Base-by-base conservation (phyloP, 30 jellyfish, hydroid and myxozoan genomes). In the Aurelia aurita complex sp. Pacific region DNA sequence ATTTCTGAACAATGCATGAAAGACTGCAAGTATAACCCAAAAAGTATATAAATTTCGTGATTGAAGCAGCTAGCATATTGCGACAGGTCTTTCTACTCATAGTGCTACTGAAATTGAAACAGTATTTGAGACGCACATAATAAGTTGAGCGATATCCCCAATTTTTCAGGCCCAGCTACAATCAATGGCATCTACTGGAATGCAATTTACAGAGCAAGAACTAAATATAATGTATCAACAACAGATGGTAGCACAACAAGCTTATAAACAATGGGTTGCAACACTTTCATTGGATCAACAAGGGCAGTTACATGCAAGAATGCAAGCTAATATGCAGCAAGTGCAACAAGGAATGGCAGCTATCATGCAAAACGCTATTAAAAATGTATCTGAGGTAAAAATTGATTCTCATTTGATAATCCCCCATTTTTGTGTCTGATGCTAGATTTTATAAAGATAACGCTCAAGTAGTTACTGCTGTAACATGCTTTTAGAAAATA, bases 311-410 rank as follows among this genome's bases (percentile, higher is more conserved):
- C 99, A 95, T 33, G 97, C 95, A 59, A 91, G 97, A 51, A 95
- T 95, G 99, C 99, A 95, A 76, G 96, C 99, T 23, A 80, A 90
- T 61, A 90, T 95, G 97, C 97, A 90, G 35, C 98, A 95, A 67
- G 97, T 95, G 11, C 99, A 95, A 60, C 99, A 95, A 79, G 93
- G 91, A 63, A 89, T 90, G 99, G 94, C 98, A 12, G 97, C 93
- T n/a, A 86, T 85, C 51, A 43, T 90, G 89, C 98, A 94, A 68
- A 86, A 86, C 23, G 87, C 79, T 3, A 52, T 77, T 7, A 84
- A 84, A 52, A 74, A 19, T 57, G 77, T 79, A 38, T 17, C 93
- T 29, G 93, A 84, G 96, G 96, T 82, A 68, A 68, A 42, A 40
- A 1, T 67, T 57, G 62, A 17, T 71, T 38, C 36, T 12, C 17